These are phyloP conservation scores for Baccha elongata DNA, from an alignment of 2,888 invertebrate species.

Conservation along the genomic window DNA sequence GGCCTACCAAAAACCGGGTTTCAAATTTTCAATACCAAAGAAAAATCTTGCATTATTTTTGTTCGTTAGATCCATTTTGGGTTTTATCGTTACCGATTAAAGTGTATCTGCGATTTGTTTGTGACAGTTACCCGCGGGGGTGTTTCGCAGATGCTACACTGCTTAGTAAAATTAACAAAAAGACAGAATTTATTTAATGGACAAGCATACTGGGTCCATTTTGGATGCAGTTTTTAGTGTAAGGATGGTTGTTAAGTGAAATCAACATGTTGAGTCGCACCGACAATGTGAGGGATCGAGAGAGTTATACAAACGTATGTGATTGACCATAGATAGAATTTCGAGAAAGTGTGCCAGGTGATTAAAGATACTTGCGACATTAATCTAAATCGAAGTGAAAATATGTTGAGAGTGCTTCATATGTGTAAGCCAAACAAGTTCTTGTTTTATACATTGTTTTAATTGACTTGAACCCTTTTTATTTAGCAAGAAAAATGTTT, in stretches of 20 bases:
- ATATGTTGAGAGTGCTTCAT: constrained; percentile 52
- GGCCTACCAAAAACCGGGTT: not conserved
- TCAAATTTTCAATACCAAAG: not conserved
- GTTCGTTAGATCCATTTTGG: not conserved
- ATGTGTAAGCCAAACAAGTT: not conserved
- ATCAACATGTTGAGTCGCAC: constrained; percentile 1
- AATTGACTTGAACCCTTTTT: no score
- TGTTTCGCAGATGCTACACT: not conserved
- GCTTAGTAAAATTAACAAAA: no score
- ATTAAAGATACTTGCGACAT: constrained; percentile 12
- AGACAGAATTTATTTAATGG: constrained; percentile 44
- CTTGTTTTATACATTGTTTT: not conserved
- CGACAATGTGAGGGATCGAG: constrained; percentile 7
- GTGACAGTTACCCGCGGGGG: constrained; percentile 15
- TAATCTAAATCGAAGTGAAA: constrained; percentile 57
- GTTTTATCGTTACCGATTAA: not conserved
- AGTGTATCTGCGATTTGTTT: not conserved
- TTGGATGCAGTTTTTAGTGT: constrained; percentile 41
- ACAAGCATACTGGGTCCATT: constrained; percentile 47
- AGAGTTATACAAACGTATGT: not conserved
- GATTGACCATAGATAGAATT: constrained; percentile 57
- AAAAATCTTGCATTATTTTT: constrained; percentile 19
- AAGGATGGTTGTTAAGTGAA: constrained; percentile 54
- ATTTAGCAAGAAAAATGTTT: constrained; percentile 8
- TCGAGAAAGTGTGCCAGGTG: constrained; percentile 66